Percentiles rank a stretch among this genome's conserved stretches.
Evolutionary conservation across 2,113 vertebrate species (phyloP).

Genomic region (Oreochromis aureus): DNA sequence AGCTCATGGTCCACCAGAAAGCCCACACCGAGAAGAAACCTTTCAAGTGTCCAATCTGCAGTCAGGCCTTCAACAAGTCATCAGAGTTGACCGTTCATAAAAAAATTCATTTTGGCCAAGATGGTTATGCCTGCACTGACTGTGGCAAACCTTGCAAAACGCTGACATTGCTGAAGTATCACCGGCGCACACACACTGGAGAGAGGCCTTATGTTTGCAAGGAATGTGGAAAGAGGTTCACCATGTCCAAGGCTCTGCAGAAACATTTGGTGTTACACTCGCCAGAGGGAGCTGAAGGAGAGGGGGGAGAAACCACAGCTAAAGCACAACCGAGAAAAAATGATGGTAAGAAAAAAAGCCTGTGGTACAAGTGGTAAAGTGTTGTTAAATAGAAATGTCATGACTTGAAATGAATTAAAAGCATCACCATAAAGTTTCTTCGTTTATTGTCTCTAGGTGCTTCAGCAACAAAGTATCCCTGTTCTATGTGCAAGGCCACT

Average conservation of each 20-base stretch:
- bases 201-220: constrained; percentile 74
- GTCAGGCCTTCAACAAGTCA: constrained; percentile 76
- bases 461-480: constrained; percentile 43
- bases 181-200: constrained; percentile 74
- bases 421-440: not conserved
- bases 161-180: constrained; percentile 79
- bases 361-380: not conserved
- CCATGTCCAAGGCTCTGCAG: constrained; percentile 61
- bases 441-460: constrained; percentile 36
- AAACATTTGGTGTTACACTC: constrained; percentile 62
- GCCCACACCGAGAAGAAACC: constrained; percentile 82
- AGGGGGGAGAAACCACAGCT: not conserved
- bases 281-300: constrained; percentile 18
- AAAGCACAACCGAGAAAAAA: constrained; percentile 35
- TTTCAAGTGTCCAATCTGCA: constrained; percentile 75
- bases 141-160: constrained; percentile 86
- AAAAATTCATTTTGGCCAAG: constrained; percentile 72
- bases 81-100: constrained; percentile 84
- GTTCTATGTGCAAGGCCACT: constrained; percentile 58
- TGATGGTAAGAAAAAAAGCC: constrained; percentile 38
- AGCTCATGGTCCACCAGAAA: constrained; percentile 85
- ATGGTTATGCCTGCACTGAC: constrained; percentile 78
- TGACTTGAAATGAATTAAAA: not conserved
- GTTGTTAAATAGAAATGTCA: not conserved
- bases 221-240: constrained; percentile 71